A percentile compares a stretch with the other conserved stretches of the same genome.
Evolutionary conservation across 1,140 invertebrate genomes (phyloP).

Genomic region (Telenomus remus): DNA sequence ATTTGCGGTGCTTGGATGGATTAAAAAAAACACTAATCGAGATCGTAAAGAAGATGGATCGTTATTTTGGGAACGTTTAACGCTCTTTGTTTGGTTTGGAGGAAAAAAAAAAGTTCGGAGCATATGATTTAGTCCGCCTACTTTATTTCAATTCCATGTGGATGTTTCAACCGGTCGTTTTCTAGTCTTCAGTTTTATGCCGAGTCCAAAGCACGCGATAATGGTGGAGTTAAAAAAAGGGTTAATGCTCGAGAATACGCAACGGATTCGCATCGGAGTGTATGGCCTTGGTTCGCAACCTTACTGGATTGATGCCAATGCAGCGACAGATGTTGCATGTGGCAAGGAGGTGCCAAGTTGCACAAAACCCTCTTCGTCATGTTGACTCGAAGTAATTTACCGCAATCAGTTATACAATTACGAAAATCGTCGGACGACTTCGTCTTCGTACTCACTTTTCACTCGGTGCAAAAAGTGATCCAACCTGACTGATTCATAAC

Average conservation of each 20-base stretch:
- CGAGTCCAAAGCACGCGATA: constrained; percentile 47
- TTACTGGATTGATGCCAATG: constrained; percentile 68
- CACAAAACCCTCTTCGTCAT: constrained; percentile 6
- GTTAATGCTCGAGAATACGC: constrained; percentile 60
- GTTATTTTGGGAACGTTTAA: no score
- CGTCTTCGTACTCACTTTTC: no score
- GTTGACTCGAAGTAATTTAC: constrained; percentile 32
- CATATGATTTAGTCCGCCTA: constrained; percentile 1
- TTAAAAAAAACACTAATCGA: no score
- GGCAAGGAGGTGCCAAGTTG: constrained; percentile 34
- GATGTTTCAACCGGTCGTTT: no score
- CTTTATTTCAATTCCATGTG: constrained; percentile 16
- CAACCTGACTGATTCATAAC: no score
- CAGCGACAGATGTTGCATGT: constrained; percentile 64
- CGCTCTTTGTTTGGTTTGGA: constrained; percentile 1
- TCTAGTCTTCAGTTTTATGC: neutral
- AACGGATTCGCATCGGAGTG: constrained; percentile 49
- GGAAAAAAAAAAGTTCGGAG: no score
- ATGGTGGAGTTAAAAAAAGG: constrained; percentile 53
- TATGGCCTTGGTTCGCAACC: constrained; percentile 64
- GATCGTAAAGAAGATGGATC: no score
- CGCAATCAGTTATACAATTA: constrained; percentile 36
- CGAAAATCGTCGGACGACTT: constrained; percentile 10
- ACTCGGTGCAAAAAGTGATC: no score
- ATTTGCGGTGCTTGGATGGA: neutral